phyloP scores from a whole-genome alignment of 2,113 vertebrate genomes.

The Tragelaphus buxtoni region DNA sequence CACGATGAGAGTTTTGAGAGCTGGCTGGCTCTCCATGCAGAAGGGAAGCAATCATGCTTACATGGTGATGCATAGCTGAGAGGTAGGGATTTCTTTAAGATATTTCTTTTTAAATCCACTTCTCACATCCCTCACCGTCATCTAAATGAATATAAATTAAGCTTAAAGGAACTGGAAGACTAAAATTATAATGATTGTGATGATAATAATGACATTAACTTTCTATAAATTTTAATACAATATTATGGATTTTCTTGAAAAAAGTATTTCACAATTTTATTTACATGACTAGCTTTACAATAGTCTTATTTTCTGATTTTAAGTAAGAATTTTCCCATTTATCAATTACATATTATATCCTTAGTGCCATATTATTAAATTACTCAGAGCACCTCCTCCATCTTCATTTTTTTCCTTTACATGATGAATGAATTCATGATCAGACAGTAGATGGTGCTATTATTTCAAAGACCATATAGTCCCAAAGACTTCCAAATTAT shows the following conservation, averaged over 20 bases:
- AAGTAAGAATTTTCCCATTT: background rate
- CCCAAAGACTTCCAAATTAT: background rate
- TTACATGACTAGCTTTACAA: background rate
- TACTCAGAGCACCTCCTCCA: background rate
- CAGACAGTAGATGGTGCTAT: constrained; percentile 84
- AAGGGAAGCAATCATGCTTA: background rate
- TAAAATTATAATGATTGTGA: background rate
- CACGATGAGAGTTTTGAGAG: background rate
- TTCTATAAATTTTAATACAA: background rate
- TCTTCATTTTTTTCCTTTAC: background rate
- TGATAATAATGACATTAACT: background rate
- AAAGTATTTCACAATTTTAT: background rate
- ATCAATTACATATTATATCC: background rate
- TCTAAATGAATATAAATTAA: background rate
- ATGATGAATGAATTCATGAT: background rate
- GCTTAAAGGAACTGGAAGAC: background rate
- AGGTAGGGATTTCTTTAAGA: background rate
- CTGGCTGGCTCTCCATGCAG: fast-evolving
- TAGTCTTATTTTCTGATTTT: background rate
- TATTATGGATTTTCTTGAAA: background rate
- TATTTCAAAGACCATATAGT: constrained; percentile 75
- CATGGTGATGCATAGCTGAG: fast-evolving
- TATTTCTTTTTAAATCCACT: background rate
- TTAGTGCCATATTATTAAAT: background rate
- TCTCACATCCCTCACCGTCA: background rate